phyloP scores from a whole-genome alignment of 2,113 vertebrate genomes.

The Macrotis lagotis region DNA sequence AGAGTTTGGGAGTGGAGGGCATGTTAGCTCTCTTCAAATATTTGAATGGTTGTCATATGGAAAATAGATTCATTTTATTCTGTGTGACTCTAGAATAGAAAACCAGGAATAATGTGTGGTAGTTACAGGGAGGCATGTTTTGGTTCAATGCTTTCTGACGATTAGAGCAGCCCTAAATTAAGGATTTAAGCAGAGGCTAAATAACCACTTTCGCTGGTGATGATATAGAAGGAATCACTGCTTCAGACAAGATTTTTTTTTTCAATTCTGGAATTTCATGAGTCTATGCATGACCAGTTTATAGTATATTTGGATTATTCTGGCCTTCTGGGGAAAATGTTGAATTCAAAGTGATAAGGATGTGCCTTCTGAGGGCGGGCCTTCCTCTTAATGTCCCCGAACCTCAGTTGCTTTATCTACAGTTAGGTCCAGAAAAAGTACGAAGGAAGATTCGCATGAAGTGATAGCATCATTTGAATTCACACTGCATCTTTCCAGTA shows the following conservation, averaged over 20 bases:
- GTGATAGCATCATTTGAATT: not conserved
- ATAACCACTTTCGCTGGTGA: not conserved
- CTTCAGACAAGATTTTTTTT: not conserved
- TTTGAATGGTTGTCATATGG: not conserved
- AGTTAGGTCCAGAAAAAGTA: not conserved
- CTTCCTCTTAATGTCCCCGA: not conserved
- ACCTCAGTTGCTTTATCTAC: not conserved
- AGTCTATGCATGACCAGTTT: not conserved
- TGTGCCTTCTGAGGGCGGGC: not conserved
- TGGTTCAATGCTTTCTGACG: not conserved
- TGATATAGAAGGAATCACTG: not conserved
- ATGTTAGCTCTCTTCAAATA: not conserved
- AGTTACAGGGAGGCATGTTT: not conserved
- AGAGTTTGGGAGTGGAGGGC: not conserved
- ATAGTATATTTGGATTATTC: not conserved
- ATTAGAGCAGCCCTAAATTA: not conserved
- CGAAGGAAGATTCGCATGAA: not conserved
- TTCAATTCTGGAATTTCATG: not conserved
- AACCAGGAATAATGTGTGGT: not conserved
- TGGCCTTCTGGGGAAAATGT: not conserved
- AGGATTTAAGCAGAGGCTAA: not conserved
- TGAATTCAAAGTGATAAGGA: not conserved
- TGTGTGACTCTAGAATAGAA: not conserved
- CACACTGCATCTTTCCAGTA: not conserved
- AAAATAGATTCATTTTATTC: not conserved